Evolutionary conservation across 1,140 invertebrate species (phyloP), one percentile per base, ranked within the genome.

Genomic region (Sweltsa coloradensis): DNA sequence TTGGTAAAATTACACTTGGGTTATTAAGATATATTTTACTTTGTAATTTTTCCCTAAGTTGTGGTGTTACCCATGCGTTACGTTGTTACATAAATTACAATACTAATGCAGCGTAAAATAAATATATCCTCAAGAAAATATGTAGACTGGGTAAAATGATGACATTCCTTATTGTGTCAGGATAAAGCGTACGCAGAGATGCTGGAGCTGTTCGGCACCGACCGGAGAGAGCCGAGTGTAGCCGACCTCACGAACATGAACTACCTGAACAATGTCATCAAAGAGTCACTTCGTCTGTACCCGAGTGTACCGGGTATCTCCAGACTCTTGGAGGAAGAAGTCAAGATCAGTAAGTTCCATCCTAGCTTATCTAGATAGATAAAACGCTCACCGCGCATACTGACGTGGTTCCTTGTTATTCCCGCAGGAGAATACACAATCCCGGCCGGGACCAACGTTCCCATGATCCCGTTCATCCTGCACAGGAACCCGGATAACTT

Each of bases 231-330:
- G 14, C 54, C 62, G 16, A 69, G 64, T 4, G 55, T 60, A 36
- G 65, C 69, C 3, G 72, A 76, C 49, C 49, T 78, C 5, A 60
- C 60, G 25, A 58, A 72, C 25, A 55, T 78, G 54, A 71, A 69
- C 49, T 79, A 79, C 55, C 52, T 81, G 24, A 79, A 82, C 52
- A 66, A 71, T 49, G 74, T 72, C 45, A 70, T 82, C 25, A 81
- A 79, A 58, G 78, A 81, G 61, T 59, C 70, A 1, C 52, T 79
- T 7, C 53, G 78, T 41, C 50, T 81, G 3, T 78, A 67, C 55
- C 76, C 78, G 1, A 70, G 73, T 22, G 78, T 79, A 0, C 74
- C 74, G 5, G 54, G 68, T 2, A 69, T 78, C 46, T 66, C 59
- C 1, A 56, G 78, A 45, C 45, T 47, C 18, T 49, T 74, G 53